phyloP scores from a whole-genome alignment of 1,140 invertebrate species.

The Polypedilum vanderplanki region DNA sequence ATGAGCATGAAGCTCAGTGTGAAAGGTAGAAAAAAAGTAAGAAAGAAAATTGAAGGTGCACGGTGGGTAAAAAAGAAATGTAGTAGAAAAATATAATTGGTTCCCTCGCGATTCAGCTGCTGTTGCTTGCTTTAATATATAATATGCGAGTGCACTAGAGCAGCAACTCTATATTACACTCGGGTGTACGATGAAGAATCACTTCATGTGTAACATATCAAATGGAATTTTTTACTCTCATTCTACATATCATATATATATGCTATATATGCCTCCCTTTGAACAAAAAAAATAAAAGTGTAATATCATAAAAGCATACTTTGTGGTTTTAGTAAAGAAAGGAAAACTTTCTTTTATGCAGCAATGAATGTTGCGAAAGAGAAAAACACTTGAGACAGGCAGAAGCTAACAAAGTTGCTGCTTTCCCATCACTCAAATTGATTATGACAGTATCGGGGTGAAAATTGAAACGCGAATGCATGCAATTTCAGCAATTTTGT shows the following conservation, averaged over 20 bases:
- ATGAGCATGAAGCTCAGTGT: background rate
- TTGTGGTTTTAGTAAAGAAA: background rate
- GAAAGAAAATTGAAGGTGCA: no score
- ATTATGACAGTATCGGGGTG: background rate
- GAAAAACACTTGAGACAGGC: background rate
- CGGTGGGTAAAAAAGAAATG: background rate
- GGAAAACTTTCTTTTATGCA: constrained; percentile 5
- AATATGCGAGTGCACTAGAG: constrained; percentile 14
- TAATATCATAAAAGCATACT: background rate
- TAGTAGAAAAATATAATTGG: constrained; percentile 27
- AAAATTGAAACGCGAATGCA: background rate
- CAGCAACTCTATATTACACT: constrained; percentile 2
- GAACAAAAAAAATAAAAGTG: background rate
- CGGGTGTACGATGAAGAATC: constrained; percentile 21
- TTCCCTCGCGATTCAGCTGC: constrained; percentile 15
- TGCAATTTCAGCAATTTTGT: no score
- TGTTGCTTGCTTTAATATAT: background rate
- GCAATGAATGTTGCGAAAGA: background rate
- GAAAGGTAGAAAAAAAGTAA: no score
- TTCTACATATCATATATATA: no score
- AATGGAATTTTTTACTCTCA: background rate
- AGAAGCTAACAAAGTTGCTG: background rate
- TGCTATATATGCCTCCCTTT: background rate
- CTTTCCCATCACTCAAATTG: background rate
- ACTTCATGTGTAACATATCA: constrained; percentile 19